Evolutionary conservation across 2,888 invertebrate genomes (phyloP).

Genomic region (Thera britannica): DNA sequence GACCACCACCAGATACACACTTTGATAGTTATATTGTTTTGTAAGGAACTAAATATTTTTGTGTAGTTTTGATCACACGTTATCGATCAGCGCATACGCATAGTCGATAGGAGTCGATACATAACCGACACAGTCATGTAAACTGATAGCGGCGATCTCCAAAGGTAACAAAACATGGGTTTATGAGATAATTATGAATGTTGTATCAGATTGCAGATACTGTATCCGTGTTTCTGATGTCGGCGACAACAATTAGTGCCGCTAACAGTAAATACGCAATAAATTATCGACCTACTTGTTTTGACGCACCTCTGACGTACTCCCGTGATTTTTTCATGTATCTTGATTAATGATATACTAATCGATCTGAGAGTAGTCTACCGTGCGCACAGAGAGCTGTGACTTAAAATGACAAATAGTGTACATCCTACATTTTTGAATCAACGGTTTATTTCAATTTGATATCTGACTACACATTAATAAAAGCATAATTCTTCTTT

Average conservation of each 20-base stretch:
- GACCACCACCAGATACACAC: not conserved
- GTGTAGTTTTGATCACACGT: constrained; percentile 47
- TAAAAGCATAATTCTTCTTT: too few species aligned
- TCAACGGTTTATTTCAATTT: too few species aligned
- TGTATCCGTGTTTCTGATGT: constrained; percentile 57
- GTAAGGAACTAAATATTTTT: constrained; percentile 27
- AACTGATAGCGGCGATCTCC: constrained; percentile 77
- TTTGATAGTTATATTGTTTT: constrained; percentile 1
- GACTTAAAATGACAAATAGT: too few species aligned
- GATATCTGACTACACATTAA: too few species aligned
- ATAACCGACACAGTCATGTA: constrained; percentile 68
- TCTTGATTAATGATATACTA: not conserved
- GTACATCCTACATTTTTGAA: too few species aligned
- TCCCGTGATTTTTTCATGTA: not conserved
- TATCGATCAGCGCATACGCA: constrained; percentile 56
- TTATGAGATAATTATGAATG: constrained; percentile 78
- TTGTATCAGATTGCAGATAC: constrained; percentile 73
- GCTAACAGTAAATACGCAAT: constrained; percentile 20
- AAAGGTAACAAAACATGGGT: constrained; percentile 79
- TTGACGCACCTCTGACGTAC: not conserved
- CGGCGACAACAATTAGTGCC: constrained; percentile 36
- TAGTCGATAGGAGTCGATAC: constrained; percentile 65
- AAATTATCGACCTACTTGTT: constrained; percentile 18
- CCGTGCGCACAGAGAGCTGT: too few species aligned
- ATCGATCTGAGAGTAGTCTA: not conserved